A percentile compares a stretch with the other conserved stretches of the same genome.
These are phyloP conservation scores for Tetropium fuscum DNA, from an alignment of 2,888 invertebrate genomes.

Conservation along the genomic window DNA sequence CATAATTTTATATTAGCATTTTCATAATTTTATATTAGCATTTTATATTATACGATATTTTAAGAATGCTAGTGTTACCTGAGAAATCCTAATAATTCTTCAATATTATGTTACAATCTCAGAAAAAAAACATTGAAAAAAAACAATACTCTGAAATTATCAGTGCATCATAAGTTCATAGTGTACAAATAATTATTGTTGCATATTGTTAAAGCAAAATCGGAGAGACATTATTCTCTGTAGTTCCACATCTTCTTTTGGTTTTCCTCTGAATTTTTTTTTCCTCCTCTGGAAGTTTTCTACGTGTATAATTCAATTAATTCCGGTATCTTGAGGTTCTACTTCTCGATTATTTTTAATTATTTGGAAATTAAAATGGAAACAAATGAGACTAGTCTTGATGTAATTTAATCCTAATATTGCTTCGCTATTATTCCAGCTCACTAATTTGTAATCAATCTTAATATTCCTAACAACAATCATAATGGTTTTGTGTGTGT, in stretches of 20 bases:
- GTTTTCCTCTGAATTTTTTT: background rate
- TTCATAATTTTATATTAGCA: no score
- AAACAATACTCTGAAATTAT: no score
- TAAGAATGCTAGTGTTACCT: no score
- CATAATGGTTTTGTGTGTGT: slow-evolving; percentile 16
- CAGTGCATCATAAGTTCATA: no score
- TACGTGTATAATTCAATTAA: slow-evolving; percentile 24
- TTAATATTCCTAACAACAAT: slow-evolving; percentile 26
- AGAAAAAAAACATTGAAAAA: no score
- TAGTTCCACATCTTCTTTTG: background rate
- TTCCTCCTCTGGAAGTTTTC: no score
- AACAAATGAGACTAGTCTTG: slow-evolving; percentile 18
- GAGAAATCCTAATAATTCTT: no score
- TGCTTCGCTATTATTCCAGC: slow-evolving; percentile 17
- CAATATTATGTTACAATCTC: no score
- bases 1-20: no score
- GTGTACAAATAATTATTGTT: no score
- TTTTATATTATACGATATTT: no score
- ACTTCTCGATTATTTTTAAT: no score
- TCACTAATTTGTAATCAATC: slow-evolving; percentile 31
- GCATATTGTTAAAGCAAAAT: slow-evolving; percentile 10
- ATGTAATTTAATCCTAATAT: slow-evolving; percentile 28
- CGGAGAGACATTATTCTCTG: slow-evolving; percentile 5
- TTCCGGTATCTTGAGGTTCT: slow-evolving; percentile 15
- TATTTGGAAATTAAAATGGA: slow-evolving; percentile 18